A percentile compares a stretch with the other conserved stretches of the same genome.
Conservation (phyloP, 2,113 vertebrate genomes). For the Empidonax alnorum region DNA sequence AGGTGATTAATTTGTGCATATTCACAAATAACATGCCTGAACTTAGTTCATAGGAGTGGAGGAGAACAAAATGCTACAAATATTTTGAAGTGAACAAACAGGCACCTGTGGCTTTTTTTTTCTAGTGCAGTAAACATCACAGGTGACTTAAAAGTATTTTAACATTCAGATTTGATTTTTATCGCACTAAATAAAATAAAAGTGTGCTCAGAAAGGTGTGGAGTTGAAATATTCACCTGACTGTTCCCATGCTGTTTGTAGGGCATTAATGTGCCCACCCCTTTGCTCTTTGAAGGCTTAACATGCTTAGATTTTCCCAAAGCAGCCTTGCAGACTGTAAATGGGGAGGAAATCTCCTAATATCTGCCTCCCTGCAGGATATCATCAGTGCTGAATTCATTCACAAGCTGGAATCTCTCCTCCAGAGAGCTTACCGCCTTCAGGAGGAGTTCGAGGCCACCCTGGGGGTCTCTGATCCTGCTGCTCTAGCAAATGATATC, state of each 20-base stretch:
- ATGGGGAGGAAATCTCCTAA: not conserved
- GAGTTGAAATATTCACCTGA: not conserved
- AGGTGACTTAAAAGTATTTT: not conserved
- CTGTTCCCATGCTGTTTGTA: not conserved
- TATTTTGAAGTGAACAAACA: not conserved
- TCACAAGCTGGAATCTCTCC: constrained; percentile 91
- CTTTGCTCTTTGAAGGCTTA: not conserved
- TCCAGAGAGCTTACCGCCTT: constrained; percentile 93
- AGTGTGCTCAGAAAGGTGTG: not conserved
- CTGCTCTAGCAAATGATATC: constrained; percentile 79
- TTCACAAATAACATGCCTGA: not conserved
- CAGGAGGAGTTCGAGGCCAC: constrained; percentile 96
- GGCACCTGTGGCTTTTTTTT: not conserved
- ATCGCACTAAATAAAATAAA: not conserved
- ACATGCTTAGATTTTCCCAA: not conserved
- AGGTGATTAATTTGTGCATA: not conserved
- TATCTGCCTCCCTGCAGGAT: constrained; percentile 76
- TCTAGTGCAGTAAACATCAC: not conserved
- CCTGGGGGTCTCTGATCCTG: constrained; percentile 82
- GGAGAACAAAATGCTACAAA: not conserved
- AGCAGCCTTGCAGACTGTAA: not conserved
- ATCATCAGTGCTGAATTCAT: constrained; percentile 93
- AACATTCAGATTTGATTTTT: not conserved
- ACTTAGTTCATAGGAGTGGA: not conserved
- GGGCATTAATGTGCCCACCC: not conserved